Evolutionary conservation across 2,113 vertebrate genomes (phyloP).

Genomic region (Atlantisia rogersi): DNA sequence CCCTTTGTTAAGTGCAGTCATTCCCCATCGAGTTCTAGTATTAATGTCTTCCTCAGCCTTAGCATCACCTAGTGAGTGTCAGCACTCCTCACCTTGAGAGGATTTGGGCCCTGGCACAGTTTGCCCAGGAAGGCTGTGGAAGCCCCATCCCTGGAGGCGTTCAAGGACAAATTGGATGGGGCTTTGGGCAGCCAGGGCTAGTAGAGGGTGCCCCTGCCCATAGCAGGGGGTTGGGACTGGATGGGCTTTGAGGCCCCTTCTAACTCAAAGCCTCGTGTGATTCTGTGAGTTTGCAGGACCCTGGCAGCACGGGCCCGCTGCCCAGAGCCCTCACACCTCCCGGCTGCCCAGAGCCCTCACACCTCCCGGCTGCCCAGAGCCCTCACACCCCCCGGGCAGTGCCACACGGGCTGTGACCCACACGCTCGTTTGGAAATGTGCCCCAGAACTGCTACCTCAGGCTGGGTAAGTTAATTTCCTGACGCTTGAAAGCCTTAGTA

Average conservation of each 20-base stretch:
- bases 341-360: no score
- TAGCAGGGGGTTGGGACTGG: no score
- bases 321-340: background rate
- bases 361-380: no score
- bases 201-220: no score
- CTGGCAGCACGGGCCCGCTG: background rate
- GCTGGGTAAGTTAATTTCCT: background rate
- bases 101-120: no score
- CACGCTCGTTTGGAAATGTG: background rate
- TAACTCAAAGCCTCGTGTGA: no score
- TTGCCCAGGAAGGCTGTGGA: no score
- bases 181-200: no score
- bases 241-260: no score
- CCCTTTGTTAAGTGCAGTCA: background rate
- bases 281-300: background rate
- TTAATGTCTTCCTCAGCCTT: background rate
- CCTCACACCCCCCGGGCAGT: background rate
- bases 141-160: no score
- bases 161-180: no score
- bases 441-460: background rate
- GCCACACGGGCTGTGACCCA: background rate
- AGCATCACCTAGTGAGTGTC: background rate
- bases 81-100: accelerated
- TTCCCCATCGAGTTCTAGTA: accelerated
- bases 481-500: background rate